phyloP scores from a whole-genome alignment of 2,113 vertebrate genomes.

The Petrocephalus zakoni region DNA sequence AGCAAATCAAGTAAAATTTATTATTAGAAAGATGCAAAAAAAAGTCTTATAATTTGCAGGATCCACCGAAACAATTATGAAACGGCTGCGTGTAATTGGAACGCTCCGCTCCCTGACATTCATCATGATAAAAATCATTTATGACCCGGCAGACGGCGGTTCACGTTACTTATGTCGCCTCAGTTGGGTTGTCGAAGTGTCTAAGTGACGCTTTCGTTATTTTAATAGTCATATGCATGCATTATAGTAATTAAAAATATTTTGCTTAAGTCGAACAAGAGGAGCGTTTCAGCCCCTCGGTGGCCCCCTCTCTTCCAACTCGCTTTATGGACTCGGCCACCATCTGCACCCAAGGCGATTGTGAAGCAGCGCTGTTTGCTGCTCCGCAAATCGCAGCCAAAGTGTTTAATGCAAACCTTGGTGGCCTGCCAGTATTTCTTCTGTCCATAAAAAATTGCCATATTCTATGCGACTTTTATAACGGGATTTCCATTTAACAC shows the following conservation, averaged over 20 bases:
- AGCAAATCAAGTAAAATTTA: background rate
- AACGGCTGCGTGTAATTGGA: background rate
- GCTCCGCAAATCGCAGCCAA: constrained; percentile 1
- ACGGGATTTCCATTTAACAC: background rate
- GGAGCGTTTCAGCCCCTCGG: background rate
- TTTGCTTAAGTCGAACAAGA: background rate
- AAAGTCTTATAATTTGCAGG: background rate
- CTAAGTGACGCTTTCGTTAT: background rate
- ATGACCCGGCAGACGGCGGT: background rate
- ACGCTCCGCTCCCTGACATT: background rate
- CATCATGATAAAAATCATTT: background rate
- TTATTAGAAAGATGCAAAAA: background rate
- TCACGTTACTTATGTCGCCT: too few species aligned
- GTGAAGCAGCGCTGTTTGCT: background rate
- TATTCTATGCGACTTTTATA: background rate
- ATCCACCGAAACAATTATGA: background rate
- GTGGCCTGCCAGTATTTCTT: constrained; percentile 12
- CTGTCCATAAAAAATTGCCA: background rate
- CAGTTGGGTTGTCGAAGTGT: background rate
- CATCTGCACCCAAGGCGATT: background rate
- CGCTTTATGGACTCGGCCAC: background rate
- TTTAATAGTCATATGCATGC: background rate
- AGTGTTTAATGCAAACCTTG: constrained; percentile 20
- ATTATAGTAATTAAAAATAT: background rate
- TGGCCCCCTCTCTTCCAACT: background rate